A percentile compares a stretch with the other conserved stretches of the same genome.
phyloP scores from a whole-genome alignment of 92 coral and sea anemone species.

The Epizoanthus rinbou region DNA sequence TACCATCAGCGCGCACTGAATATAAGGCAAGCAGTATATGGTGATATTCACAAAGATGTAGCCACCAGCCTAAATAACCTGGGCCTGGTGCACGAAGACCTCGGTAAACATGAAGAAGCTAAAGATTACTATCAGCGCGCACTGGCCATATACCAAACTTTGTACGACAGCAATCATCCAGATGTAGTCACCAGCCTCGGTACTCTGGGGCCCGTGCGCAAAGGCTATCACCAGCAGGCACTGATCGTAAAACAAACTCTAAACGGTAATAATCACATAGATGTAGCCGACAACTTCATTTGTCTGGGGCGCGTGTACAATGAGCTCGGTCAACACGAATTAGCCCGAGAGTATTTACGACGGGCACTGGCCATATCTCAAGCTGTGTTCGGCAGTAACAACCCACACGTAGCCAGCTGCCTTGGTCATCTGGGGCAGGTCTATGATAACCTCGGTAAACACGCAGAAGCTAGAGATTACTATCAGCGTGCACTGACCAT shows the following conservation, averaged over 20 bases:
- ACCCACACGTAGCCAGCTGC: conserved; percentile 4
- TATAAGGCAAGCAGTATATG: not conserved
- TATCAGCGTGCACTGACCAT: not conserved
- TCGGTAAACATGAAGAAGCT: conserved; percentile 9
- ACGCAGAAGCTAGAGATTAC: not conserved
- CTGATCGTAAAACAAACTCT: not conserved
- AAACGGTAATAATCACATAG: too few species aligned
- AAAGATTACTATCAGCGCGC: not conserved
- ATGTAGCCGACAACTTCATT: not conserved
- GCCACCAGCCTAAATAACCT: not conserved
- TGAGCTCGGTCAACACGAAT: not conserved
- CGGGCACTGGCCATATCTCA: not conserved
- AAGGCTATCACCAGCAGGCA: not conserved
- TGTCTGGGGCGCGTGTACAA: not conserved
- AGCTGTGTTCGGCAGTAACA: not conserved
- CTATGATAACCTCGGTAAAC: not conserved
- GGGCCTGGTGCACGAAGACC: not conserved
- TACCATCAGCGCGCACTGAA: not conserved
- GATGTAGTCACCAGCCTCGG: not conserved
- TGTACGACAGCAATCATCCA: not conserved
- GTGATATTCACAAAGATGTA: not conserved
- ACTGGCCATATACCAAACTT: not conserved
- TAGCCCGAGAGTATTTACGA: not conserved
- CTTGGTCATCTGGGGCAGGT: conserved; percentile 5
- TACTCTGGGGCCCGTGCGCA: not conserved